A percentile compares a stretch with the other conserved stretches of the same genome.
Evolutionary conservation across 2,888 invertebrate genomes (phyloP).

Genomic region (Pelosia muscerda): DNA sequence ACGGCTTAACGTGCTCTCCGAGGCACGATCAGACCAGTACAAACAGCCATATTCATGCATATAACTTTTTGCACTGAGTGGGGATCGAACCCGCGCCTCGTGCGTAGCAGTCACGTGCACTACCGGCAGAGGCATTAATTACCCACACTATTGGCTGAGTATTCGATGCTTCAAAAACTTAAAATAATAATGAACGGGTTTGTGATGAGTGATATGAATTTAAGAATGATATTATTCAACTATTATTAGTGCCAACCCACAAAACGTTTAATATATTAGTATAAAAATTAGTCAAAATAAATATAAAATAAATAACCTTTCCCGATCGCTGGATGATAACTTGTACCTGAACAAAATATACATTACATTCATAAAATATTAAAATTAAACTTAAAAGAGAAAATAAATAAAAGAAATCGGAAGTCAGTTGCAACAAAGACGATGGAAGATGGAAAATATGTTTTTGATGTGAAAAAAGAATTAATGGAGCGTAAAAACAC

Average conservation of each 20-base stretch:
- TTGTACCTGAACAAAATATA: conserved; percentile 68
- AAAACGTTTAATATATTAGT: conserved; percentile 15
- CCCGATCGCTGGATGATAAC: conserved; percentile 53
- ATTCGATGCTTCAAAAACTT: too few species aligned
- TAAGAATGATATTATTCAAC: neutral
- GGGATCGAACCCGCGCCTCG: too few species aligned
- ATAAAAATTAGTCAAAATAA: conserved; percentile 26
- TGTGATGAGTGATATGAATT: neutral
- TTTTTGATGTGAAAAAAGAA: conserved; percentile 1
- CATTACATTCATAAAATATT: conserved; percentile 4
- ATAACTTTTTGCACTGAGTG: too few species aligned
- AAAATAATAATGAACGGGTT: too few species aligned
- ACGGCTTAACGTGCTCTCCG: too few species aligned
- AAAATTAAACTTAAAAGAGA: conserved; percentile 1
- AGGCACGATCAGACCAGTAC: too few species aligned
- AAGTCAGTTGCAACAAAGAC: neutral
- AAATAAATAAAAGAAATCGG: conserved; percentile 1
- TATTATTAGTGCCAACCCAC: conserved; percentile 4
- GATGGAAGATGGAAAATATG: conserved; percentile 2
- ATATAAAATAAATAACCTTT: conserved; percentile 59
- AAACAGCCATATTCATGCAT: too few species aligned
- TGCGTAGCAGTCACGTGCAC: too few species aligned
- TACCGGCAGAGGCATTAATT: too few species aligned
- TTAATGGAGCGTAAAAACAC: neutral
- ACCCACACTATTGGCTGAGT: too few species aligned